Evolutionary conservation across 2,113 vertebrate species (phyloP), one percentile per base, ranked within the genome.

Genomic region (Mastomys natalensis): DNA sequence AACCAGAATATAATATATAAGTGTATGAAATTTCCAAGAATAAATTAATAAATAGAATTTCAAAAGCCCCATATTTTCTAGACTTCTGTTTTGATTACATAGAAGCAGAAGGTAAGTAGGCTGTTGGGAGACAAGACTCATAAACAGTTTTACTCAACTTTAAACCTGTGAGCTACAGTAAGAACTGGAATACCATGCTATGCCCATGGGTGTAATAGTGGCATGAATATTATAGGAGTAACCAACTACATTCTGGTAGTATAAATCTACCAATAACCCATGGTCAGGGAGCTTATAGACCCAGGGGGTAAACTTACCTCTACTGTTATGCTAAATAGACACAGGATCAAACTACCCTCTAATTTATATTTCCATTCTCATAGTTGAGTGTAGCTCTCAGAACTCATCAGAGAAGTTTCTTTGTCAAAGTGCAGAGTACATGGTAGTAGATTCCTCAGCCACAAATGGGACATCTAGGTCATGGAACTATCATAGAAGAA

Each of bases 31-130:
- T 91, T 13, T 77, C 73, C 89, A 73, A 58, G 76, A 96, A 72
- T 93, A 19, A 81, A 53, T 60, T 84, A 84, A 84, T 84, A 81
- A 29, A 43, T 90, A 76, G 43, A 34, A 80, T 85, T 93, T 93
- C 40, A 74, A 87, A 85, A 82, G 19, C 45, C 12, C 11, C 43
- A 64, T 45, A 43, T 66, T 86, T 66, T 86, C 26, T 48, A 86
- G 58, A 64, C 45, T 64, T 45, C 15, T 85, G 15, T 85, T 29
- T 85, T 85, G 60, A 43, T 64, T 16, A 80, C 19, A 11, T 22
- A 55, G 77, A 80, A 55, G 22, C n/a, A 51, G 51, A 58, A 40
- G 21, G 9, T 3, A 60, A 31, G 55, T 40, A 15, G 7, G 24
- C 22, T 84, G 19, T 58, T 60, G 80, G 22, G 22, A 43, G 37